Base-by-base conservation (phyloP, 2,113 vertebrate species). In the Ornithorhynchus anatinus region DNA sequence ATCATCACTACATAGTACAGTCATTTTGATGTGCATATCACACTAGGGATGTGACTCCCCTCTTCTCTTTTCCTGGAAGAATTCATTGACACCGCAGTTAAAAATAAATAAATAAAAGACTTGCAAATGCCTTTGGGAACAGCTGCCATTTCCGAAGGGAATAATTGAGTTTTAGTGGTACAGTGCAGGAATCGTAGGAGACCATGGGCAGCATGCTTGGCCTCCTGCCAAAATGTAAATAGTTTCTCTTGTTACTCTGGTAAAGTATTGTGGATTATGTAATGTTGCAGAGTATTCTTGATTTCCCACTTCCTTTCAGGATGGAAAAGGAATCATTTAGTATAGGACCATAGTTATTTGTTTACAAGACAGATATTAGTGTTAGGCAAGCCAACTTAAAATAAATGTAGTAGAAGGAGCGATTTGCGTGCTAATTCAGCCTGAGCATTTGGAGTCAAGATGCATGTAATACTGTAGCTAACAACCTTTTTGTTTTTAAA, bases 211-310 rank as follows among this genome's bases (percentile, higher is more conserved):
- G n/a, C 59, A 42, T 22, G 25, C 27, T 62, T 84, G 73, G 73
- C 73, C 7, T 25, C 44, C 4, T 74, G 59, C 83, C 70, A 73
- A 50, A 33, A 47, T 63, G 60, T 10, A 69, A 77, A 60, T 19
- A 39, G 72, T 77, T 64, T 64, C 68, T 83, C 19, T 79, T 82
- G 72, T 80, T 72, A 54, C 71, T 61, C 61, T 4, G 5, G 36
- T 57, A 72, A 40, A 68, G 32, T 33, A 29, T 2, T 6, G 50
- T 60, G 69, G 70, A 61, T 82, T 75, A 51, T 71, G 47, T 81
- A 64, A 53, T 15, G 16, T 60, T 65, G 27, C 31, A 38, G 72
- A 79, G 70, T 70, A 77, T 65, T 1, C 61, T 70, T 5, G 1
- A 33, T 62, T 33, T 72, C 78, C 69, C 67, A 52, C 19, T 65